phyloP scores from a whole-genome alignment of 2,113 vertebrate species.

The Paracanthobrama guichenoti region DNA sequence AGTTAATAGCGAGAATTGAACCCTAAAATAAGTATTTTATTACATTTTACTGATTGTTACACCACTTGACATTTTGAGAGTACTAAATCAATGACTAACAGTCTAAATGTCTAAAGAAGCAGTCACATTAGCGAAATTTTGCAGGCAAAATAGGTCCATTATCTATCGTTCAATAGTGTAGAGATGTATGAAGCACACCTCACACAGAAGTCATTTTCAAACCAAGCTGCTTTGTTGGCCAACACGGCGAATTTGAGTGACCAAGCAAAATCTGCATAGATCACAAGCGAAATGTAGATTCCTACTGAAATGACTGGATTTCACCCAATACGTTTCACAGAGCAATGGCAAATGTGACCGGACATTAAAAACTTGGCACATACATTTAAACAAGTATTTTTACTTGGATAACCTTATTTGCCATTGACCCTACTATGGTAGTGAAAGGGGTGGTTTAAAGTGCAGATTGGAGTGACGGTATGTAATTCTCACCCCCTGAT shows the following conservation, averaged over 20 bases:
- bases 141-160: not conserved
- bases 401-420: not conserved
- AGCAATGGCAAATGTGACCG: not conserved
- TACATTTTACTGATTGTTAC: too few relatives aligned
- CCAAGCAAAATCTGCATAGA: not conserved
- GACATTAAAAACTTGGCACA: not conserved
- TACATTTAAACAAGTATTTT: not conserved
- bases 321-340: not conserved
- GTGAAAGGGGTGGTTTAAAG: not conserved
- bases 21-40: too few relatives aligned
- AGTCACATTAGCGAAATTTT: not conserved
- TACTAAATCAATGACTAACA: not conserved
- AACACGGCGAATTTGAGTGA: not conserved
- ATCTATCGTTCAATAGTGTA: not conserved
- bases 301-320: not conserved
- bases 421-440: not conserved
- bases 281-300: not conserved
- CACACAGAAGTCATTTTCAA: not conserved
- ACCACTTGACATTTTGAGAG: too few relatives aligned
- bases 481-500: constrained; percentile 78
- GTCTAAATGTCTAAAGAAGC: not conserved
- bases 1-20: too few relatives aligned
- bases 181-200: not conserved
- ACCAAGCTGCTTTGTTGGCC: not conserved
- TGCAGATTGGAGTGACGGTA: not conserved